Conservation (phyloP, 2,888 invertebrate genomes). For the Linnaemya tessellans region DNA sequence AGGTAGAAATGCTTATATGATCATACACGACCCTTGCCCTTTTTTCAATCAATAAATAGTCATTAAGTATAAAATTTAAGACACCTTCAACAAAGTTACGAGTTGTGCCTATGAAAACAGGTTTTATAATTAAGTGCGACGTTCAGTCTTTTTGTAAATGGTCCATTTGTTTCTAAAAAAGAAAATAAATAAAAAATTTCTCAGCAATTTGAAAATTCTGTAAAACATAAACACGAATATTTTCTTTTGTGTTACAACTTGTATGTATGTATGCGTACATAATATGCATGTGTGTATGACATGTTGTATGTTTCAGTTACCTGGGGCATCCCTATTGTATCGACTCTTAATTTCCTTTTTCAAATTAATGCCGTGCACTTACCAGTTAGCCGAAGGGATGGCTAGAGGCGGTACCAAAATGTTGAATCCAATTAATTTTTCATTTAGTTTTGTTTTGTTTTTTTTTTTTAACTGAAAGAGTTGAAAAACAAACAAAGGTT, state of each 20-base stretch:
- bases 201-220: slow-evolving; percentile 14
- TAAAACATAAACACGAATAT: slow-evolving; percentile 38
- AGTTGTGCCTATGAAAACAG: slow-evolving; percentile 1
- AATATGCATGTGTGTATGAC: slow-evolving; percentile 28
- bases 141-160: background rate
- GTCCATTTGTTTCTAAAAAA: slow-evolving; percentile 48
- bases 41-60: slow-evolving; percentile 54
- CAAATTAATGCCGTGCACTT: background rate
- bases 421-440: slow-evolving; percentile 52
- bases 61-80: slow-evolving; percentile 60
- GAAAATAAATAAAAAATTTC: slow-evolving; percentile 27
- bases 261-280: background rate
- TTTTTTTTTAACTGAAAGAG: background rate
- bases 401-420: background rate
- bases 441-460: slow-evolving; percentile 27
- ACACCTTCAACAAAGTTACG: slow-evolving; percentile 24
- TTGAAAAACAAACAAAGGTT: background rate
- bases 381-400: slow-evolving; percentile 18
- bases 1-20: slow-evolving; percentile 26
- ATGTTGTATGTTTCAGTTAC: slow-evolving; percentile 48
- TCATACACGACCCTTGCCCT: slow-evolving; percentile 12
- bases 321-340: slow-evolving; percentile 3
- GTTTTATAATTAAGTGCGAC: slow-evolving; percentile 37
- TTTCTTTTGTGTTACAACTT: slow-evolving; percentile 20
- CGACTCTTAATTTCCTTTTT: slow-evolving; percentile 26